Percentiles rank a stretch among this genome's conserved stretches.
Evolutionary conservation across 2,113 vertebrate genomes (phyloP).

Genomic region (Lucifuga dentata): DNA sequence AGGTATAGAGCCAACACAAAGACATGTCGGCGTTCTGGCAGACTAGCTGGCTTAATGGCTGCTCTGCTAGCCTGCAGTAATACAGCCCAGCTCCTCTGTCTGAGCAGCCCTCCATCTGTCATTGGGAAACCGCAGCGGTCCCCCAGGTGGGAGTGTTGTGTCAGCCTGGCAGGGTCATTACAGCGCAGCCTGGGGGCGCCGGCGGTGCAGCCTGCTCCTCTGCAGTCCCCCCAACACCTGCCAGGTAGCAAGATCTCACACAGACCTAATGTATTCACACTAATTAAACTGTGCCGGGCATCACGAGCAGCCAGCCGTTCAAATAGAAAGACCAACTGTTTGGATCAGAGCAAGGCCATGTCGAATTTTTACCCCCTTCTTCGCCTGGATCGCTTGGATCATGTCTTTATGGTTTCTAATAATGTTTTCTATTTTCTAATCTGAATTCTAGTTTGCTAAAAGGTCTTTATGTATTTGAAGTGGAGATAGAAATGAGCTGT

Average conservation of each 20-base stretch:
- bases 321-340: conserved; percentile 76
- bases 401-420: too few relatives aligned
- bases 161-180: conserved; percentile 76
- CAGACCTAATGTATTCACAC: conserved; percentile 84
- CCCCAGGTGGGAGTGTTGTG: conserved; percentile 73
- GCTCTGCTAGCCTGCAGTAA: conserved; percentile 68
- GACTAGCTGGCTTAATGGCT: conserved; percentile 54
- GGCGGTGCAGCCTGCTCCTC: conserved; percentile 63
- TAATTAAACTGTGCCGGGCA: conserved; percentile 83
- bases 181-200: conserved; percentile 60
- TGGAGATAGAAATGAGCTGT: too few relatives aligned
- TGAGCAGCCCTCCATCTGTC: conserved; percentile 78
- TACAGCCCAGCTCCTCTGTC: conserved; percentile 62
- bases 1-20: conserved; percentile 67
- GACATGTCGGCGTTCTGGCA: conserved; percentile 58
- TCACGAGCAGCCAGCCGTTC: conserved; percentile 73
- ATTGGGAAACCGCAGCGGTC: conserved; percentile 64
- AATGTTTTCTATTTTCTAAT: too few relatives aligned
- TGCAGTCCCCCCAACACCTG: conserved; percentile 78
- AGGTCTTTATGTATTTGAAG: too few relatives aligned
- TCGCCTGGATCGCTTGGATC: conserved; percentile 57
- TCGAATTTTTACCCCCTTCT: conserved; percentile 31
- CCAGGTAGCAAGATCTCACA: conserved; percentile 80
- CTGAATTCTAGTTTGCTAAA: too few relatives aligned
- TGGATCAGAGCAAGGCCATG: conserved; percentile 61